Percentiles rank a stretch among this genome's conserved stretches.
Evolutionary conservation across 2,113 vertebrate genomes (phyloP).

Genomic region (Colistium nudipinnis): DNA sequence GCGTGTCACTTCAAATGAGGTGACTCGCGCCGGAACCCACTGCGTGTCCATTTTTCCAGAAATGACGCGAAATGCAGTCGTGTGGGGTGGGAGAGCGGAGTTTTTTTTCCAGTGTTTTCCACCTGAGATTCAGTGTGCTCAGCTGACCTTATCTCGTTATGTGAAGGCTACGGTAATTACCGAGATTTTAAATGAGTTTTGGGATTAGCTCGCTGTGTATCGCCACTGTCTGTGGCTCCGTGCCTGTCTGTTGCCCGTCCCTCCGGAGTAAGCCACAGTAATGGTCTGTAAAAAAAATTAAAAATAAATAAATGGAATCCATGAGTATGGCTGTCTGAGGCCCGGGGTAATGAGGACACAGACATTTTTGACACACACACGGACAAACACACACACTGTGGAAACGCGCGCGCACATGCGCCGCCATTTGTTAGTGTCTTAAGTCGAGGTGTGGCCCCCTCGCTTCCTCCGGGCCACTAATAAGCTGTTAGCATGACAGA

Average conservation of each 20-base stretch:
- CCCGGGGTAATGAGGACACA: conserved; percentile 66
- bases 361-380: conserved; percentile 52
- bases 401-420: conserved; percentile 4
- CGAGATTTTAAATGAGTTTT: conserved; percentile 22
- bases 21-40: neutral
- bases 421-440: conserved; percentile 68
- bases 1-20: neutral
- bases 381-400: conserved; percentile 4
- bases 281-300: conserved; percentile 47
- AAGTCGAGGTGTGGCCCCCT: conserved; percentile 71
- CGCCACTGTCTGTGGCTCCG: too few species aligned
- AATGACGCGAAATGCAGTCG: neutral
- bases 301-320: too few species aligned
- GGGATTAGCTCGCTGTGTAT: conserved; percentile 5
- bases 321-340: conserved; percentile 42
- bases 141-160: neutral
- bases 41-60: neutral
- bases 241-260: conserved; percentile 18
- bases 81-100: neutral
- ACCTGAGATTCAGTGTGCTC: neutral
- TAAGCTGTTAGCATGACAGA: conserved; percentile 82
- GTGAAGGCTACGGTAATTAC: conserved; percentile 9
- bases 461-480: conserved; percentile 78
- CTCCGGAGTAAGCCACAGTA: conserved; percentile 38
- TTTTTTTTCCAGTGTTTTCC: neutral